Evolutionary conservation across 2,113 vertebrate species (phyloP), one percentile per base, ranked within the genome.

Genomic region (Salvelinus fontinalis): DNA sequence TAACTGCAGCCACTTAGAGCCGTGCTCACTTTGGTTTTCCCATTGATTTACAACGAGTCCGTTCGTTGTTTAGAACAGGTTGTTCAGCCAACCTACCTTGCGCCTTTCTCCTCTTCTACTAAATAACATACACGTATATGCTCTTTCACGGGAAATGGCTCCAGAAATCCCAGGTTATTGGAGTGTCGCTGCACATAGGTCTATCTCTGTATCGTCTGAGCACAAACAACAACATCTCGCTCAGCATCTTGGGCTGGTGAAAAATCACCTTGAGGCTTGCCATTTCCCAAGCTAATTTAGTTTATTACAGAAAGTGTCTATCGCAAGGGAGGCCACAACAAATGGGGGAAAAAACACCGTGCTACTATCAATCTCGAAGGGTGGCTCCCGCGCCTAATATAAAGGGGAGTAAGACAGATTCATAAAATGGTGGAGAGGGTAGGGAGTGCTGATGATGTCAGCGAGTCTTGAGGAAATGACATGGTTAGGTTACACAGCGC

Each of bases 251-350:
- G 79, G 20, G 72, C 81, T 16, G 73, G 70, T 88, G 87, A 93
- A 91, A 92, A 91, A 90, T 92, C 88, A 91, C 84, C 86, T 85
- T 82, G 85, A 89, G 85, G 86, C 82, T 85, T 74, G 79, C 87
- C 86, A 87, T 93, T 90, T 90, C 87, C 87, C 85, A 89, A 89
- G 81, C 89, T 91, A 88, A 90, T 92, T 92, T 91, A 85, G 84
- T 93, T 90, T 92, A 91, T 93, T 91, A 89, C 84, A 83, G 75
- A 77, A 75, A 90, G 83, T 89, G 88, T 91, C 86, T 87, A 84
- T 85, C 75, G 82, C 65, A 80, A 85, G 81, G 70, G n/a, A 80
- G 70, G 77, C 27, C 73, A 83, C 72, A 83, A 85, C 81, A 86
- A 87, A 89, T 86, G 77, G 78, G 72, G 44, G 13, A 72, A 78